Evolutionary conservation across 2,888 invertebrate species (phyloP).

Genomic region (Caenorhabditis sp.): DNA sequence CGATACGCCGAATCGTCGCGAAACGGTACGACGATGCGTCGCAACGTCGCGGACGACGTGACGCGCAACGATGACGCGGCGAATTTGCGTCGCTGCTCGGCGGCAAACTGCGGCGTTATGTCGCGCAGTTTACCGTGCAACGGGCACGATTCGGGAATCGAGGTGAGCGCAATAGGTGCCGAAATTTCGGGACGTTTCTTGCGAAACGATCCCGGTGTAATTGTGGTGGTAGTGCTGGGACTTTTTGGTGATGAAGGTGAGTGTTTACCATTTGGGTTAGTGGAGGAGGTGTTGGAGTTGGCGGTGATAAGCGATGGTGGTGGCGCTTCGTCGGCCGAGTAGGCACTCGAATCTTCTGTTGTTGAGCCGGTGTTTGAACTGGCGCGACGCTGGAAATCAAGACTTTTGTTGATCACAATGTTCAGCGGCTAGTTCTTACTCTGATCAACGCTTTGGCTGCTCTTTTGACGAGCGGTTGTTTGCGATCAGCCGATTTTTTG

Average conservation of each 20-base stretch:
- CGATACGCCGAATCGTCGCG: constrained; percentile 17
- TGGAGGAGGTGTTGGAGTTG: constrained; percentile 26
- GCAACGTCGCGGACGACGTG: background rate
- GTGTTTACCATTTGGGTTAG: too few relatives aligned
- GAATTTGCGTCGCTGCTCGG: constrained; percentile 4
- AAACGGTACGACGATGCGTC: constrained; percentile 6
- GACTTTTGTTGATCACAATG: background rate
- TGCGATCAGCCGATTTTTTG: constrained; percentile 66
- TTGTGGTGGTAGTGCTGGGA: constrained; percentile 9
- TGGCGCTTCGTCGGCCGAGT: constrained; percentile 62
- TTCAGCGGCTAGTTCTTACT: constrained; percentile 32
- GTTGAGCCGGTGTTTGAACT: constrained; percentile 51
- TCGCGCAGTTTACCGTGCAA: constrained; percentile 15
- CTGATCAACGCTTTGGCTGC: constrained; percentile 67
- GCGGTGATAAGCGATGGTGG: constrained; percentile 35
- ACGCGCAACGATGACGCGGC: constrained; percentile 11
- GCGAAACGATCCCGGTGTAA: background rate
- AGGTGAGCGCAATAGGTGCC: constrained; percentile 1
- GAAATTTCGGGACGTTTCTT: constrained; percentile 11
- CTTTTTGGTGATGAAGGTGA: too few relatives aligned
- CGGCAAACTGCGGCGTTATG: constrained; percentile 9
- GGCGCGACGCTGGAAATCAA: constrained; percentile 38
- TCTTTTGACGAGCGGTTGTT: constrained; percentile 65
- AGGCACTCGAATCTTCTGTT: constrained; percentile 62
- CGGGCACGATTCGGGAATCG: constrained; percentile 14